Evolutionary conservation across 2,888 invertebrate species (phyloP), one percentile per base, ranked within the genome.

Genomic region (Cylindroiulus punctatus): DNA sequence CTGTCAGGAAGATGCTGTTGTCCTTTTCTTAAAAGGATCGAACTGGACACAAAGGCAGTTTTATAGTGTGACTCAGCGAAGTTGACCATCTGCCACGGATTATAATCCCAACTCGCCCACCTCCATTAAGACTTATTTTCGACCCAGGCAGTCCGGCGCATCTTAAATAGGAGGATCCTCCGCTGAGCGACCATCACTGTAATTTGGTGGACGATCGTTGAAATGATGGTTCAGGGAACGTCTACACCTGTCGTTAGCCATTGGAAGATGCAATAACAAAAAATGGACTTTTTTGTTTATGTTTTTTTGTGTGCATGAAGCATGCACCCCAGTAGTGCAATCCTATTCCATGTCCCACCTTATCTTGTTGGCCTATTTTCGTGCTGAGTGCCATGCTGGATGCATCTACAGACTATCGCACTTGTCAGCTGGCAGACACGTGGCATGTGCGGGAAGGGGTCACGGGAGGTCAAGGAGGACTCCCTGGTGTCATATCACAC

Each of bases 61-160:
- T 44, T 83, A 44, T 83, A 40, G 44, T 40, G 83, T 36, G 83
- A 83, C 36, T 82, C 82, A 36, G 82, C 82, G 82, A 82, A 82
- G 82, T 82, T 83, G 83, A 83, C 83, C 83, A 83, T 83, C 83
- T 83, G 83, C 83, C 83, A 26, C 40, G 83, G 83, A 76, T 76
- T 76, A 76, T 76, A 30, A 76, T 76, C 26, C 36, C 76, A 10
- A 76, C 76, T 76, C 30, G 76, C 26, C 76, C 76, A 76, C 76
- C 76, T 76, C 76, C 76, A 76, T 76, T 76, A 76, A 30, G 76
- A 76, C 76, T 76, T 76, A 76, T 76, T 76, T 76, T 76, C 10
- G 65, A 26, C n/a, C 76, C 76, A 22, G 22, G 76, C 30, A 76
- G 76, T 26, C 76, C 76, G 14, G 30, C 22, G 76, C 30, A 76